Evolutionary conservation across 2,888 invertebrate species (phyloP).

Genomic region (Brachycybe producta): DNA sequence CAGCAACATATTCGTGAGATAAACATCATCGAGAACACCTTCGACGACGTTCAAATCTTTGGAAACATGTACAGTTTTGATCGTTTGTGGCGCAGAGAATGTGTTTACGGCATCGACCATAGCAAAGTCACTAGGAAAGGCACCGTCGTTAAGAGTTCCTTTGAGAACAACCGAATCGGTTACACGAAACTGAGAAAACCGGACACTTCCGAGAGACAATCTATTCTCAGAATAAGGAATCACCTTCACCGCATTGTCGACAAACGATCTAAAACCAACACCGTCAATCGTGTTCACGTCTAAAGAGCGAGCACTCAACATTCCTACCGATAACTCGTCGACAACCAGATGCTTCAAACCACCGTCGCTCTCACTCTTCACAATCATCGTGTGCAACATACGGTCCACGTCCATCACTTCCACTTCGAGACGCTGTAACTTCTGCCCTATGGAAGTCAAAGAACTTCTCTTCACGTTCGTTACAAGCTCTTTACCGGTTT

Average conservation of each 20-base stretch:
- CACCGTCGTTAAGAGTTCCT: conserved; percentile 6
- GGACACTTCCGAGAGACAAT: not conserved
- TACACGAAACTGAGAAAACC: conserved; percentile 1
- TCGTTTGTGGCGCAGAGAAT: conserved; percentile 4
- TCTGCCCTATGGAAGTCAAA: too few relatives aligned
- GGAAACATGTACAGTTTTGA: not conserved
- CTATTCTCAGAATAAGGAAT: not conserved
- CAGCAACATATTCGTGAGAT: not conserved
- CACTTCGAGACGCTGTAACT: too few relatives aligned
- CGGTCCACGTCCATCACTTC: too few relatives aligned
- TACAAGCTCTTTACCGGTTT: too few relatives aligned
- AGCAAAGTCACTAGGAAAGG: conserved; percentile 9
- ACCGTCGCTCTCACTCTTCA: not conserved
- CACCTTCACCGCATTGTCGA: conserved; percentile 7
- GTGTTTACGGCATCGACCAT: not conserved
- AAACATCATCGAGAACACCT: not conserved
- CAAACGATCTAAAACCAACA: not conserved
- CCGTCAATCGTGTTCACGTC: not conserved
- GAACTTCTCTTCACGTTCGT: too few relatives aligned
- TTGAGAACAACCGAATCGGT: not conserved
- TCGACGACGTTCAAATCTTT: not conserved
- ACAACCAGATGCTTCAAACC: not conserved
- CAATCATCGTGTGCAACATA: too few relatives aligned
- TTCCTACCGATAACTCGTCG: not conserved
- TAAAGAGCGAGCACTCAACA: not conserved